Evolutionary conservation across 2,888 invertebrate species (phyloP), one percentile per base, ranked within the genome.

Genomic region (Lydus trimaculatus): DNA sequence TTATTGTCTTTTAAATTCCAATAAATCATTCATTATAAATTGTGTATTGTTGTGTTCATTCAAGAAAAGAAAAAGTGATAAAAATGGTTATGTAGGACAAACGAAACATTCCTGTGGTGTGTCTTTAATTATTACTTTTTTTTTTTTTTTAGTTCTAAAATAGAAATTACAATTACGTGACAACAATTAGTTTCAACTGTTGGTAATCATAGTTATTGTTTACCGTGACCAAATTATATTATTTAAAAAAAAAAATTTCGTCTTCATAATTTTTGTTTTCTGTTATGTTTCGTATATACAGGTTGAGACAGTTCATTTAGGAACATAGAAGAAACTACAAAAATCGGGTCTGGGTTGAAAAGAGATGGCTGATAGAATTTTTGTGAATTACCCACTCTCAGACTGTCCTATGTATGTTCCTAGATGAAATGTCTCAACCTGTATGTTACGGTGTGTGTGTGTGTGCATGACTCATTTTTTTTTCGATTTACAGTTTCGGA

Each of bases 401-500:
- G n/a, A n/a, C n/a, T n/a, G n/a, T n/a, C n/a, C n/a, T n/a, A n/a
- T n/a, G n/a, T n/a, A n/a, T n/a, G n/a, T n/a, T n/a, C n/a, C n/a
- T n/a, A n/a, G n/a, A n/a, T n/a, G n/a, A n/a, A n/a, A n/a, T n/a
- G n/a, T n/a, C n/a, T n/a, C n/a, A n/a, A n/a, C n/a, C n/a, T 11
- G 33, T 33, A 4, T 28, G 28, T 28, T 2, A 3, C 2, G 2
- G 28, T 28, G 28, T 28, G 28, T 28, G 28, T 28, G 28, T 28
- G 28, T 28, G 56, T 25, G 52, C 9, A 56, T 56, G 56, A 56
- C 15, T 56, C 56, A 56, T 56, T 56, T 56, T 25, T 48, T 48
- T 20, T 11, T 56, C 28, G 56, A 56, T 56, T 56, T 56, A 56
- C 56, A 56, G 56, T 56, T 56, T 56, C 56, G 56, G 56, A 56